Evolutionary conservation across 2,888 invertebrate genomes (phyloP), one percentile per base, ranked within the genome.

Genomic region (Ectemnius lituratus): DNA sequence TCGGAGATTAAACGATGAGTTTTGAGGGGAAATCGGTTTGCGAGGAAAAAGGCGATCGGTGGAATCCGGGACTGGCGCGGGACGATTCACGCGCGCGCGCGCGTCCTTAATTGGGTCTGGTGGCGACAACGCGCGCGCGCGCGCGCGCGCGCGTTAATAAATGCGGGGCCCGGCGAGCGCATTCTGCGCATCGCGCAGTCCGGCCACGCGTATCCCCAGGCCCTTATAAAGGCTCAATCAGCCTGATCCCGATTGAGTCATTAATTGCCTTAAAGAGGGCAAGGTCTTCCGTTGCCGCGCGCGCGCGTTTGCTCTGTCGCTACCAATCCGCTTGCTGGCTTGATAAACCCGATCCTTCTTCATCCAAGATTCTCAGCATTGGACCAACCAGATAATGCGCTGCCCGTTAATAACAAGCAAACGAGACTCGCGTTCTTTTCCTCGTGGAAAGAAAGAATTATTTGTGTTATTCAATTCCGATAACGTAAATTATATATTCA

Each of bases 201-300:
- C 84, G 80, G 84, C 87, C 87, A 87, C 86, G 86, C 84, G 80
- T 82, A 81, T 37, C 77, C 81, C 76, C 78, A 74, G 79, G 82
- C 86, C 88, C 87, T 89, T 88, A 88, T 88, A 89, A 86, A 87
- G 87, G 83, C 85, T 89, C 82, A 82, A 87, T 87, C 86, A 85
- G 79, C 84, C 74, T 79, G 85, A 87, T 87, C 86, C 83, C 84
- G 87, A 89, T 89, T 88, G 86, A 86, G 88, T 82, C 86, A 86
- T 89, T 88, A 89, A 89, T 89, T 87, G 88, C 86, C 86, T 88
- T 88, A 87, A 88, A 85, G 82, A 85, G 86, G 85, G 86, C 86
- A 85, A 87, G 85, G 84, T 81, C 86, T 87, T 82, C 37, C 37
- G 37, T 23, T 23, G 23, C 37, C 37, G 37, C 37, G 37, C 37